These are phyloP conservation scores for Anoplophora glabripennis DNA, from an alignment of 1,140 invertebrate species.

Conservation along the genomic window DNA sequence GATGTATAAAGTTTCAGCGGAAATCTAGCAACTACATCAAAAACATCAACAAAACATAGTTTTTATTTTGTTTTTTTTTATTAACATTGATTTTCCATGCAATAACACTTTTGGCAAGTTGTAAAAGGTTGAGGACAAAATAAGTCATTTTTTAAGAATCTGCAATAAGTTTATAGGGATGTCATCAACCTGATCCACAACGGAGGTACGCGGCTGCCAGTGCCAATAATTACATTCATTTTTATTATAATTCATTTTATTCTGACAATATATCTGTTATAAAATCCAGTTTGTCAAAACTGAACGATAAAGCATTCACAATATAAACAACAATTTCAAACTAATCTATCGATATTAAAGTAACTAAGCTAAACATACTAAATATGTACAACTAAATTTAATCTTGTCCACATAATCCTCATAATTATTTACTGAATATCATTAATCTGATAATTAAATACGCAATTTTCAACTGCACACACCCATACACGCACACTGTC, in stretches of 20 bases:
- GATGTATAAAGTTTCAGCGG: conserved; percentile 35
- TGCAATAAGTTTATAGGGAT: conserved; percentile 2
- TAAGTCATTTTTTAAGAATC: conserved; percentile 14
- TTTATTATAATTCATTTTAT: conserved; percentile 4
- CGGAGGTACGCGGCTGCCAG: conserved; percentile 18
- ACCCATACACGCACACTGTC: conserved; percentile 14
- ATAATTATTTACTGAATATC: conserved; percentile 13
- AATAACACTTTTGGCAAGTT: conserved; percentile 33
- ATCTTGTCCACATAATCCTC: conserved; percentile 22
- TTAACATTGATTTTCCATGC: conserved; percentile 41
- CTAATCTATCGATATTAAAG: conserved; percentile 28
- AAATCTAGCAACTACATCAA: conserved; percentile 40
- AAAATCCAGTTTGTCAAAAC: conserved; percentile 20
- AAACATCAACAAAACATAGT: conserved; percentile 38
- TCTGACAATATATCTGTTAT: conserved; percentile 19
- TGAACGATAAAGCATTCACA: conserved; percentile 4
- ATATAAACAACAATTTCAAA: conserved; percentile 35
- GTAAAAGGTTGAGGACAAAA: conserved; percentile 25
- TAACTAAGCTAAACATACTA: conserved; percentile 36
- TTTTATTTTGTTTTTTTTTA: conserved; percentile 32
- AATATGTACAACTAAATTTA: conserved; percentile 40
- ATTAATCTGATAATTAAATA: conserved; percentile 24
- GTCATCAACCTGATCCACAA: conserved; percentile 17
- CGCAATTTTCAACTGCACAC: conserved; percentile 38
- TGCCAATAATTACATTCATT: conserved; percentile 14